Evolutionary conservation across 2,888 invertebrate species (phyloP), one percentile per base, ranked within the genome.

Genomic region (Tineola bisselliella): DNA sequence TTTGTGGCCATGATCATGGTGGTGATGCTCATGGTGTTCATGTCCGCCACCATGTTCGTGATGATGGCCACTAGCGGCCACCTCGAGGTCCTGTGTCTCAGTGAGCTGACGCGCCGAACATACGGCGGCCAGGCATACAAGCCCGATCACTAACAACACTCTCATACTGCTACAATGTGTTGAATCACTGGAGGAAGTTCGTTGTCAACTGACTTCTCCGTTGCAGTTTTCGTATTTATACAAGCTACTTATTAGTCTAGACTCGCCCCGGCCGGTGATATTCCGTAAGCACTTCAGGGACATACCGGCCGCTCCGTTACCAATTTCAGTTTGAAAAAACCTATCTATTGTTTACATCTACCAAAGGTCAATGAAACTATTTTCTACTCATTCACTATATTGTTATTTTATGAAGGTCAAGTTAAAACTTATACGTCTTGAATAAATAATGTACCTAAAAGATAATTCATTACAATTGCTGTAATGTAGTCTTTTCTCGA

Each of bases 1-100:
- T 69, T 94, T 91, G 65, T 91, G 91, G 12, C 92, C 93, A 70
- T 94, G 91, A 17, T 90, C 88, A 66, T 90, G 89, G 70, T 92
- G 91, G 66, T 92, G 91, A 64, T 91, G 89, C 0, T 76, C 87
- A 65, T 91, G 90, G 68, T 92, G 90, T 48, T 90, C 87, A 64
- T 91, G 88, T 0, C 93, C 93, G 43, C 91, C 91, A 19, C 91
- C 92, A 64, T 88, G 86, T 69, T 90, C 90, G 67, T 81, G 81
- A 65, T 84, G 82, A 68, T 83, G 81, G 11, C 82, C 79, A 64
- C 88, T 88, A 43, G 87, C 88, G 13, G 87, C 89, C 63, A 87
- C 79, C 25, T 86, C 88, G 62, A 77, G 84, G 68, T 87, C 79
- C 12, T 73, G 62, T 44, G 8, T 19, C 44, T 43, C 61, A 18